A percentile compares a stretch with the other conserved stretches of the same genome.
Conservation (phyloP, 1,140 invertebrate species). For the Pogonomyrmex barbatus region DNA sequence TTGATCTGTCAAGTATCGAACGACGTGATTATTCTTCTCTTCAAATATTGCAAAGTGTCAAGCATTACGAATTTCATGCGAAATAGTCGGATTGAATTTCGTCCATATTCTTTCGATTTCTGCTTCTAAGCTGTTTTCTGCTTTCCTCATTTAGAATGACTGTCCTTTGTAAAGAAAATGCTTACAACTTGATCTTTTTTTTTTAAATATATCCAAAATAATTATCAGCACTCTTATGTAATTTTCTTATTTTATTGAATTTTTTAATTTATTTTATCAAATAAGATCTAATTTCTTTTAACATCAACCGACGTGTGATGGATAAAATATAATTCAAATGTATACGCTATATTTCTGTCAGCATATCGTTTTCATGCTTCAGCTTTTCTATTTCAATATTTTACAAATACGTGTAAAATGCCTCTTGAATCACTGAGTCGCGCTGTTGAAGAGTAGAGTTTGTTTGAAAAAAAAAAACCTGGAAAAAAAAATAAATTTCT, state of each 20-base stretch:
- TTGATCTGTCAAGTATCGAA: background rate
- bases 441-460: background rate
- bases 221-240: background rate
- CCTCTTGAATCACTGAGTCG: background rate
- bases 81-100: background rate
- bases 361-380: background rate
- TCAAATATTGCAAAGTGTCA: background rate
- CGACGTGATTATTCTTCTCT: background rate
- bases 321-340: slow-evolving; percentile 13
- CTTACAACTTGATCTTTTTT: background rate
- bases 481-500: background rate
- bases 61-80: background rate
- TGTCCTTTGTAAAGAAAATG: background rate
- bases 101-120: slow-evolving; percentile 3
- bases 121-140: background rate
- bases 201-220: background rate
- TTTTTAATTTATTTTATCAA: background rate
- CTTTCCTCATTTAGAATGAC: slow-evolving; percentile 8
- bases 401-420: background rate
- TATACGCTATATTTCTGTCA: background rate
- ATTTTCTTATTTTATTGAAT: background rate
- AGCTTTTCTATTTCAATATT: slow-evolving; percentile 11
- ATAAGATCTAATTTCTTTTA: background rate
- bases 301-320: background rate
- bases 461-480: no score